A percentile compares a stretch with the other conserved stretches of the same genome.
These are phyloP conservation scores for Hypolimnas misippus DNA, from an alignment of 2,888 invertebrate genomes.

Conservation along the genomic window DNA sequence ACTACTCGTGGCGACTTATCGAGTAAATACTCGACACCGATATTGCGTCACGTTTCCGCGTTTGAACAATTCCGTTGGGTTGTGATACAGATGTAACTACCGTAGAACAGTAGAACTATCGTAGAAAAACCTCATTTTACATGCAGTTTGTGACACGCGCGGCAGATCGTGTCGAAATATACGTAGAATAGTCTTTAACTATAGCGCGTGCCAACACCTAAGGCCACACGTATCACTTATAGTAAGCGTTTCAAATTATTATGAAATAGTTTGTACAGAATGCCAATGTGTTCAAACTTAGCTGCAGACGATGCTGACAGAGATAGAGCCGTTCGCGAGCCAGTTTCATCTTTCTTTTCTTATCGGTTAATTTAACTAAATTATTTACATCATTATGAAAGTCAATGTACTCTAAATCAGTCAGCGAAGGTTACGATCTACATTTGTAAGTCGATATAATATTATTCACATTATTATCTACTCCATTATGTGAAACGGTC, in stretches of 20 bases:
- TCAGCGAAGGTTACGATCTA: background rate
- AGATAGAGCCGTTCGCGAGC: too few relatives aligned
- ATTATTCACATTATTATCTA: background rate
- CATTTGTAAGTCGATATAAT: background rate
- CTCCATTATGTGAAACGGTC: background rate
- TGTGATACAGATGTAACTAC: background rate
- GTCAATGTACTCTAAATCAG: background rate
- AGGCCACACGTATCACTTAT: constrained; percentile 8
- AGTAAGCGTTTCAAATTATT: background rate
- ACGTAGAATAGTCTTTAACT: background rate
- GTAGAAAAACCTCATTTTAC: background rate
- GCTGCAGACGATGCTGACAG: background rate
- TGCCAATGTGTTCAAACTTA: background rate
- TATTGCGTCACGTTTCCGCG: background rate
- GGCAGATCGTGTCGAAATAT: background rate
- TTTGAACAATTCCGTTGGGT: background rate
- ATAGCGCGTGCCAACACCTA: constrained; percentile 10
- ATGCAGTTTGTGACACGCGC: background rate
- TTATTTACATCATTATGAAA: background rate
- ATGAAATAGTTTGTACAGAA: constrained; percentile 13
- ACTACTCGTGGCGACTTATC: background rate
- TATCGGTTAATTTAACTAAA: background rate
- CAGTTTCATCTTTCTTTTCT: background rate
- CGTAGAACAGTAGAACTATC: background rate
- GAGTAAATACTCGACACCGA: constrained; percentile 7